Percentiles rank a stretch among this genome's conserved stretches.
Conservation (phyloP, 2,113 vertebrate species). For the Hipposideros armiger region DNA sequence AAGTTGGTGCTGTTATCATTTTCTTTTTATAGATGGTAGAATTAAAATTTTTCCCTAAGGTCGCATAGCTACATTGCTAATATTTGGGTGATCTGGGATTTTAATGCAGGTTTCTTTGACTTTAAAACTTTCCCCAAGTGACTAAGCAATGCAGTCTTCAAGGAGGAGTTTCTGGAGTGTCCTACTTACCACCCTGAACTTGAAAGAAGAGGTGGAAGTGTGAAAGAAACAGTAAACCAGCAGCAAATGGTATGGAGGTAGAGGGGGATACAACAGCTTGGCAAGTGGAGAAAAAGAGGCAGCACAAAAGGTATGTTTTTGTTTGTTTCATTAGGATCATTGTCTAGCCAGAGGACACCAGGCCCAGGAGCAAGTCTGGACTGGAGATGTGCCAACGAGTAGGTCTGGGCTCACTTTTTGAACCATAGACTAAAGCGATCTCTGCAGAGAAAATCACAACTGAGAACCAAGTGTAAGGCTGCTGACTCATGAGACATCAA, state of each 20-base stretch:
- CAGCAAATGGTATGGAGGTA: background rate
- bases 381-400: background rate
- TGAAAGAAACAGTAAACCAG: background rate
- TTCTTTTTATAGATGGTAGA: background rate
- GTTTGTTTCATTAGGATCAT: background rate
- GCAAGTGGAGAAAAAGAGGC: background rate
- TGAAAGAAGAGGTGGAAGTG: background rate
- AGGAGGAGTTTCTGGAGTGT: background rate
- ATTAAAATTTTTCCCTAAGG: background rate
- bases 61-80: background rate
- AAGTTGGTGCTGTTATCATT: background rate
- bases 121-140: background rate
- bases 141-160: background rate
- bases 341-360: background rate
- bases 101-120: background rate
- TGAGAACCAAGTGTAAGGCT: background rate
- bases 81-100: background rate
- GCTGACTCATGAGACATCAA: background rate
- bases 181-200: background rate
- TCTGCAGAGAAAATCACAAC: background rate
- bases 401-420: background rate
- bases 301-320: accelerated
- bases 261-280: background rate
- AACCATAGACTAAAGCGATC: background rate
- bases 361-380: background rate